phyloP scores from a whole-genome alignment of 2,888 invertebrate species.

The Drosophila greeni region DNA sequence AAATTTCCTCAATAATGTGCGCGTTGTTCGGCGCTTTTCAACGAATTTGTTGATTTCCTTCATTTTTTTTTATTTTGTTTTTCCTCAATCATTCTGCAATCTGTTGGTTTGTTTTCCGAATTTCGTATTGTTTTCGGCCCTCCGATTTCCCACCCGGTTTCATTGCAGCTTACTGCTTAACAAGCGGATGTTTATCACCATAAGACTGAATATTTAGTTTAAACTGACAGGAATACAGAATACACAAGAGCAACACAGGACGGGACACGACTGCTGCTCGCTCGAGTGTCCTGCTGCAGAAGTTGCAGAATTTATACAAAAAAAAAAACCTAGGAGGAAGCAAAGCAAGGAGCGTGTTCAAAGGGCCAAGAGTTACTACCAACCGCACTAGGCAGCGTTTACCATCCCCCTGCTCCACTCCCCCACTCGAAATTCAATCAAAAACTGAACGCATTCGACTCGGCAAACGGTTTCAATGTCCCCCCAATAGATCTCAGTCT shows the following conservation, averaged over 20 bases:
- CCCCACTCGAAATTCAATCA: constrained; percentile 31
- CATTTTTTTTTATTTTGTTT: constrained; percentile 21
- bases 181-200: constrained; percentile 78
- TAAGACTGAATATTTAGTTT: constrained; percentile 79
- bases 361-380: constrained; percentile 43
- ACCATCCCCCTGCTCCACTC: not conserved
- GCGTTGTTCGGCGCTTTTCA: constrained; percentile 61
- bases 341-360: constrained; percentile 31
- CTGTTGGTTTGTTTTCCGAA: constrained; percentile 29
- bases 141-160: constrained; percentile 42
- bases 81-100: constrained; percentile 26
- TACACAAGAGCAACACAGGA: constrained; percentile 18
- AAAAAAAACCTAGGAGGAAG: constrained; percentile 2
- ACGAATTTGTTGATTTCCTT: constrained; percentile 49
- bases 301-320: constrained; percentile 32
- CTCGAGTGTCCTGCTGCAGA: constrained; percentile 15
- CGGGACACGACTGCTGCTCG: constrained; percentile 21
- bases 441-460: constrained; percentile 37
- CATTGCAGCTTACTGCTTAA: constrained; percentile 77
- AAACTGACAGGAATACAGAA: constrained; percentile 55
- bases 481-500: constrained; percentile 38
- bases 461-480: constrained; percentile 61
- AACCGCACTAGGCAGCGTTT: constrained; percentile 24
- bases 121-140: constrained; percentile 23
- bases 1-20: constrained; percentile 39